phyloP scores from a whole-genome alignment of 2,888 invertebrate species.

The Gymnosoma rotundatum region DNA sequence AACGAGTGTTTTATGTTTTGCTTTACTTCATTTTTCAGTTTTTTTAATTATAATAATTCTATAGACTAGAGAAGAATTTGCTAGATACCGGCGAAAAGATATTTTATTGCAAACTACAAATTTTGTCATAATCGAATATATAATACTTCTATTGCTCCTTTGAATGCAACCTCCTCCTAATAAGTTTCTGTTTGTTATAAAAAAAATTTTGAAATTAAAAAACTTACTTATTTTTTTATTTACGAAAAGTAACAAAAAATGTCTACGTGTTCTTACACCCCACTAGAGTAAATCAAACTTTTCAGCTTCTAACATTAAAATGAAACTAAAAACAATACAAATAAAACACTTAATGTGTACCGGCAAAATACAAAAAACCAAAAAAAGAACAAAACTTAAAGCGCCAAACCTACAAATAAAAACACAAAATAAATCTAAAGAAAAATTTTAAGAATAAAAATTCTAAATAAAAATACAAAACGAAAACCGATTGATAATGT shows the following conservation, averaged over 20 bases:
- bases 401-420: constrained; percentile 62
- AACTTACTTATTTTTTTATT: too few relatives aligned
- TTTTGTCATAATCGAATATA: too few relatives aligned
- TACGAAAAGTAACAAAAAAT: not conserved
- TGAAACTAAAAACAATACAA: constrained; percentile 44
- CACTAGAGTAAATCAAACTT: not conserved
- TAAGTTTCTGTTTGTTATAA: too few relatives aligned
- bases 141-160: too few relatives aligned
- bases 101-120: too few relatives aligned
- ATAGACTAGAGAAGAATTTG: too few relatives aligned
- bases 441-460: constrained; percentile 28
- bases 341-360: constrained; percentile 56
- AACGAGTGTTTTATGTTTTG: too few relatives aligned
- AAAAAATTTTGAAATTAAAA: too few relatives aligned
- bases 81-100: too few relatives aligned
- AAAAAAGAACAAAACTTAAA: constrained; percentile 42
- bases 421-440: constrained; percentile 13
- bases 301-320: constrained; percentile 29
- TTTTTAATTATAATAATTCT: too few relatives aligned
- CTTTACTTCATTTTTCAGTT: too few relatives aligned
- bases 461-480: constrained; percentile 54
- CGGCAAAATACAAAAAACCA: constrained; percentile 47
- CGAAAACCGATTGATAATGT: constrained; percentile 69
- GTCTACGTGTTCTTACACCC: not conserved
- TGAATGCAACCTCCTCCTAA: too few relatives aligned